Conservation (phyloP, 2,113 vertebrate genomes). For the Dolichotis patagonum region DNA sequence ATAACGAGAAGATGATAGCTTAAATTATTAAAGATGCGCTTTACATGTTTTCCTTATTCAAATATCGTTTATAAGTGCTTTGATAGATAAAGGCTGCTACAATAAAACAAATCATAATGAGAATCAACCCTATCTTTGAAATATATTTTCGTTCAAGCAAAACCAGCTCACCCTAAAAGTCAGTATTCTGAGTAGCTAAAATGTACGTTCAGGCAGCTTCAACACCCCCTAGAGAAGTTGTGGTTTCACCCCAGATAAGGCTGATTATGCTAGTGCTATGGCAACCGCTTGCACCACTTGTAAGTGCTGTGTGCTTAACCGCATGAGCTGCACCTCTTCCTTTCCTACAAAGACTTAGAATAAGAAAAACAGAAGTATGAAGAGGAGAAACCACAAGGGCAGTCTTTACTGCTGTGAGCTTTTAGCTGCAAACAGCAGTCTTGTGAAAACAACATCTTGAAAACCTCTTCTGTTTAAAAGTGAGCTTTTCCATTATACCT, state of each 20-base stretch:
- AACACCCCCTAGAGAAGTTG: slow-evolving; percentile 88
- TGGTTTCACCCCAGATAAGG: slow-evolving; percentile 88
- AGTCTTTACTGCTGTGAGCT: slow-evolving; percentile 29
- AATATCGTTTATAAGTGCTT: background rate
- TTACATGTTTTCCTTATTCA: background rate
- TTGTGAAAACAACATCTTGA: background rate
- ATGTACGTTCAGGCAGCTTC: slow-evolving; percentile 63
- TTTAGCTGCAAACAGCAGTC: slow-evolving; percentile 66
- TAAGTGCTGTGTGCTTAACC: slow-evolving; percentile 83
- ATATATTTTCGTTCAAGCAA: background rate
- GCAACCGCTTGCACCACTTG: slow-evolving; percentile 88
- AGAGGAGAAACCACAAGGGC: slow-evolving; percentile 85
- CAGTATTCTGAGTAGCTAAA: background rate
- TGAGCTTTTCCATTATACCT: background rate
- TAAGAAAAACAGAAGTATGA: slow-evolving; percentile 86
- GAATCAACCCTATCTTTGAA: background rate
- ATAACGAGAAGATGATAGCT: background rate
- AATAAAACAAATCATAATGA: background rate
- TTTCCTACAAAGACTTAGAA: slow-evolving; percentile 83
- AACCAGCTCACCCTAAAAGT: background rate
- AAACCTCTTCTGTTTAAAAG: background rate
- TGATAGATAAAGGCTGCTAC: background rate
- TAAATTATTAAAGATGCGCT: too few relatives aligned
- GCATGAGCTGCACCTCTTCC: slow-evolving; percentile 86
- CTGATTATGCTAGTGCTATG: slow-evolving; percentile 85